Base-by-base conservation (phyloP, 2,797 vertebrate genomes). In the Sorex maritimensis region DNA sequence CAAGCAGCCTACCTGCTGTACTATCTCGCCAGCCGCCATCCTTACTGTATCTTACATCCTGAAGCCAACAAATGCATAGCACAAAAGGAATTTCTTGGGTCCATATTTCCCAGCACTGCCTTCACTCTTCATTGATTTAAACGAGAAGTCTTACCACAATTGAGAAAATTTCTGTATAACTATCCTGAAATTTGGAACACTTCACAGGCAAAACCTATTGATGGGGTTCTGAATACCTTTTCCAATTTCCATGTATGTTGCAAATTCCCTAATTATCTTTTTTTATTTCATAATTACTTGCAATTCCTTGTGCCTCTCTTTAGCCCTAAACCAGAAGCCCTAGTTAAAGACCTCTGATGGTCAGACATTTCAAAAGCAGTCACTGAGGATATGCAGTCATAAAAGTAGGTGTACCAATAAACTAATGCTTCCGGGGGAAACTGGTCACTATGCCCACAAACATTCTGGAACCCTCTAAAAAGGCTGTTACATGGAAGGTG, bases 401-500 rank as follows among this genome's bases (percentile, higher is more conserved):
- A 55, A 68, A 75, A 26, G 15, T 3, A 72, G 11, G 30, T 14
- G 63, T 21, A 81, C 28, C 38, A 63, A 26, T 34, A 65, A 82
- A 67, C 58, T 58, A 72, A 44, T n/a, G 67, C 44, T 34, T 21
- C n/a, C 75, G 30, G 12, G 52, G 65, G n/a, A 91, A 87, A 67
- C 10, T 78, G 58, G 14, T 55, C 52, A 6, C 7, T 17, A 9
- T 38, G 34, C n/a, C 44, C 34, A 74, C 63, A 65, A 73, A 86
- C 12, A 38, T 68, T 19, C 63, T 63, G 63, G 34, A 72, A 30
- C 52, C 28, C 63, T 7, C 65, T 21, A 15, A 82, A 67, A 93
- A 96, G 28, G 0, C 13, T 3, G 17, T 0, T 1, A 0, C 0
- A 0, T 4, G 0, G 26, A 30, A 1, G 0, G 13, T 38, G 52